A percentile compares a stretch with the other conserved stretches of the same genome.
Evolutionary conservation across 92 coral and sea anemone species (phyloP).

Genomic region (Pocillopora meandrina): DNA sequence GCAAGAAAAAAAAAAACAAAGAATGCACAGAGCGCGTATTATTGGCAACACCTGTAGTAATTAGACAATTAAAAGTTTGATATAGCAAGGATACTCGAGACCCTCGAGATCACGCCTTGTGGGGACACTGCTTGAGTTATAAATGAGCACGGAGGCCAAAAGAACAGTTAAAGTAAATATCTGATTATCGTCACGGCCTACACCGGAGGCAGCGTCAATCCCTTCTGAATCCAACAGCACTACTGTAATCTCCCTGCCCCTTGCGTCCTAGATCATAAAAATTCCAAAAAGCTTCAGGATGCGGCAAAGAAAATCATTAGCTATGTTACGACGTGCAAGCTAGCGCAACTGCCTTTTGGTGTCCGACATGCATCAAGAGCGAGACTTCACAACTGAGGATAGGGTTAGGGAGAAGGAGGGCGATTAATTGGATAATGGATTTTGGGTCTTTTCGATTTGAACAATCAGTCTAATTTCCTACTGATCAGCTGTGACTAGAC

Average conservation of each 20-base stretch:
- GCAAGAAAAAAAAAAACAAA: not conserved
- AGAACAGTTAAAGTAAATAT: conserved; percentile 63
- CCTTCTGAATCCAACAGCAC: conserved; percentile 43
- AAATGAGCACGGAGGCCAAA: conserved; percentile 59
- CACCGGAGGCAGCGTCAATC: conserved; percentile 34
- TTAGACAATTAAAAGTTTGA: not conserved
- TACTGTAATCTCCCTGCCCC: conserved; percentile 52
- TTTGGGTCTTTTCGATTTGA: no score
- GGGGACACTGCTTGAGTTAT: conserved; percentile 55
- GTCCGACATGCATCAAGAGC: no score
- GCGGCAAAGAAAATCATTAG: no score
- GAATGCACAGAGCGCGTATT: not conserved
- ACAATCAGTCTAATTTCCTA: no score
- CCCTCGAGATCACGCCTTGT: conserved; percentile 29
- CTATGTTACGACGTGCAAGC: no score
- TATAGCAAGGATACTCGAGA: conserved; percentile 45
- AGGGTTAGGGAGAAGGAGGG: no score
- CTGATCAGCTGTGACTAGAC: no score
- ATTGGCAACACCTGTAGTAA: not conserved
- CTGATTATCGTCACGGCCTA: conserved; percentile 40
- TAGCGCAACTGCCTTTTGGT: no score
- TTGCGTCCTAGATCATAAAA: conserved; percentile 6
- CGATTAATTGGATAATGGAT: no score
- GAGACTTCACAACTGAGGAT: no score
- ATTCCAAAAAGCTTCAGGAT: no score